phyloP scores from a whole-genome alignment of 2,888 invertebrate species.

The Deilephila elpenor region DNA sequence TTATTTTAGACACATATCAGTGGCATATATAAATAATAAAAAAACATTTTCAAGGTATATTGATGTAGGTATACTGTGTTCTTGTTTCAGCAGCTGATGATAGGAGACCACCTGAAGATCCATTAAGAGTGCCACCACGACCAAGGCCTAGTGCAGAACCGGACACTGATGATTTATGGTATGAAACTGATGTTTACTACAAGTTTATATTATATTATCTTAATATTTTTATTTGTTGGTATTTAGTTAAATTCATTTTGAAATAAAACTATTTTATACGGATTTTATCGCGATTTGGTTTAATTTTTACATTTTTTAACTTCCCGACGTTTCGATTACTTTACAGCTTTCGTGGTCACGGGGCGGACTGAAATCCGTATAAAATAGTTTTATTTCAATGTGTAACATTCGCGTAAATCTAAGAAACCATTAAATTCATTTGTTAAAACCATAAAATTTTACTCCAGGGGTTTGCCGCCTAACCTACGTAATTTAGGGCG shows the following conservation, averaged over 20 bases:
- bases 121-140: constrained; percentile 65
- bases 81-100: constrained; percentile 49
- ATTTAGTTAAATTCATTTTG: background rate
- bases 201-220: background rate
- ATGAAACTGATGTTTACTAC: constrained; percentile 7
- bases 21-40: background rate
- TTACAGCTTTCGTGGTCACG: too few species aligned
- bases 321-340: too few species aligned
- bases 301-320: too few species aligned
- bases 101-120: constrained; percentile 63
- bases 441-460: constrained; percentile 26
- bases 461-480: constrained; percentile 67
- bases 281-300: too few species aligned
- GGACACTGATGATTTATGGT: constrained; percentile 67
- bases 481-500: constrained; percentile 85
- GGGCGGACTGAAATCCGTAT: too few species aligned
- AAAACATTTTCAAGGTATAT: constrained; percentile 28
- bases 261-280: too few species aligned
- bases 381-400: too few species aligned
- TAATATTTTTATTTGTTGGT: constrained; percentile 9
- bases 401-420: too few species aligned
- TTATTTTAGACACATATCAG: background rate
- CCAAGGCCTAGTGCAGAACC: constrained; percentile 63
- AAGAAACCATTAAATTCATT: background rate
- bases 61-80: constrained; percentile 26